Conservation (phyloP, 2,113 vertebrate species). For the Ptychochromis oligacanthus region DNA sequence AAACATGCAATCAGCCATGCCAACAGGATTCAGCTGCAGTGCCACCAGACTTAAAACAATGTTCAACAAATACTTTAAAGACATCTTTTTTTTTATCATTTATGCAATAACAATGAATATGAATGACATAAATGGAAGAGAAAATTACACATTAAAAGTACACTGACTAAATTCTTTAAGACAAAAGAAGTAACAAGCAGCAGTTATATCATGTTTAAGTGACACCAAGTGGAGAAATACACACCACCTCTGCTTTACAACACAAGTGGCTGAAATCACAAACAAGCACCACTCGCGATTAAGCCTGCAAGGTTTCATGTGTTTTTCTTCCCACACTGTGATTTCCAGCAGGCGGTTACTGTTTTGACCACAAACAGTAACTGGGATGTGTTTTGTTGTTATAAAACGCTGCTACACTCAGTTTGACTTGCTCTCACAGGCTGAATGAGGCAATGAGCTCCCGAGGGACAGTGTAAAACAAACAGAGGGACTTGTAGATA, state of each 20-base stretch:
- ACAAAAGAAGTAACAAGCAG: not conserved
- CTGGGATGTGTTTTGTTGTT: not conserved
- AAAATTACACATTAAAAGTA: not conserved
- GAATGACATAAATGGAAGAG: not conserved
- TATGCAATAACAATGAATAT: not conserved
- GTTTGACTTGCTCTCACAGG: conserved; percentile 18
- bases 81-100: not conserved
- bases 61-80: no score
- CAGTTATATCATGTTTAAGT: no score
- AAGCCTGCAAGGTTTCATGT: not conserved
- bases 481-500: conserved; percentile 28
- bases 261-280: not conserved
- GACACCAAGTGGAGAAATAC: not conserved
- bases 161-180: not conserved
- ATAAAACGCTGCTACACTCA: not conserved
- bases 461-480: conserved; percentile 24
- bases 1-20: not conserved
- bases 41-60: not conserved
- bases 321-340: conserved; percentile 15
- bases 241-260: not conserved
- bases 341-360: not conserved
- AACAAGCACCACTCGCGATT: not conserved
- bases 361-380: conserved; percentile 4
- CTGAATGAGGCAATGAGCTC: conserved; percentile 25
- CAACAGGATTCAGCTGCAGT: not conserved